Conservation (phyloP, 2,888 invertebrate species). For the Labia minor region DNA sequence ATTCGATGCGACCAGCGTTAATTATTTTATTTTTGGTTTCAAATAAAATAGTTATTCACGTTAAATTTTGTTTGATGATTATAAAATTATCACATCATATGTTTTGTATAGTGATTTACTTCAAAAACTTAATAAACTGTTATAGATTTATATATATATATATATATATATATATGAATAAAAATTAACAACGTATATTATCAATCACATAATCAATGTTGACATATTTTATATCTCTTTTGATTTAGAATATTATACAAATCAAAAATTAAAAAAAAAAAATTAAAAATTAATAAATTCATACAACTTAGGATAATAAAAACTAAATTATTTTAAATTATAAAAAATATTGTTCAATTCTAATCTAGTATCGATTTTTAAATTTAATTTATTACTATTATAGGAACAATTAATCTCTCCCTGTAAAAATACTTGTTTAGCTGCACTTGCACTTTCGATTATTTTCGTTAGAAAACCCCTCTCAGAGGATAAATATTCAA, state of each 20-base stretch:
- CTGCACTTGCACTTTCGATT: neutral
- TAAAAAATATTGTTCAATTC: neutral
- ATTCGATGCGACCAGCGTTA: neutral
- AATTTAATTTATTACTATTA: neutral
- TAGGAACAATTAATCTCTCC: neutral
- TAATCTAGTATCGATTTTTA: neutral
- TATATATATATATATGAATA: neutral
- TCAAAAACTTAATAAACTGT: neutral
- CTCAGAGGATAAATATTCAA: neutral
- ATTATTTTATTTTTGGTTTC: neutral
- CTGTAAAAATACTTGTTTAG: neutral
- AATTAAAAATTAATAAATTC: neutral
- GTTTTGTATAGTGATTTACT: neutral
- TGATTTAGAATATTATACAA: neutral
- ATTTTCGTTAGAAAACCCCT: neutral
- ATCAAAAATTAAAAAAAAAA: neutral
- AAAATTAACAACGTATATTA: neutral
- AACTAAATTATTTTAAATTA: neutral
- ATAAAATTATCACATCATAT: slow-evolving; percentile 13
- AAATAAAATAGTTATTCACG: slow-evolving; percentile 7
- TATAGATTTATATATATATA: neutral
- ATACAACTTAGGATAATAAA: neutral
- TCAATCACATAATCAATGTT: neutral
- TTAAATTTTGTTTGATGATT: slow-evolving; percentile 7
- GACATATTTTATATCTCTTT: slow-evolving; percentile 1